phyloP scores from a whole-genome alignment of 2,797 vertebrate genomes.

The Propithecus perrieri region DNA sequence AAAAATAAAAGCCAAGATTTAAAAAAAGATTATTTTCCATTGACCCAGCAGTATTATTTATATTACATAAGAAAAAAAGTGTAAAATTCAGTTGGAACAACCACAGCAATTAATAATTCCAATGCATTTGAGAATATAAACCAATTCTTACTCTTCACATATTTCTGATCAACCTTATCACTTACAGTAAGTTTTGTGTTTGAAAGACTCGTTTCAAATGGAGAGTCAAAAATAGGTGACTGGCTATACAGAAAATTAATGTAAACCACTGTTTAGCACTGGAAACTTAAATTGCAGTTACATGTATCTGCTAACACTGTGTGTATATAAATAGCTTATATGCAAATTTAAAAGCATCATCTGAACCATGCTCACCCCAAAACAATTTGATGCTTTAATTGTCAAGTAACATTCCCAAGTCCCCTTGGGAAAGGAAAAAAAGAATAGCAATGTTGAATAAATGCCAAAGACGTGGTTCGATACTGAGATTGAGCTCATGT shows the following conservation, averaged over 20 bases:
- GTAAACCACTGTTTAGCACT: background rate
- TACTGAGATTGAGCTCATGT: background rate
- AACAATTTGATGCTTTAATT: background rate
- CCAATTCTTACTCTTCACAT: background rate
- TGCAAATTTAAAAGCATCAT: background rate
- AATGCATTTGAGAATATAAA: background rate
- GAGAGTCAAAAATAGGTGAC: background rate
- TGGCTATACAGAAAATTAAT: background rate
- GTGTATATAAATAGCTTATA: background rate
- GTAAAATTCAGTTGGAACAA: background rate
- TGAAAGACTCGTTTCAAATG: slow-evolving; percentile 12
- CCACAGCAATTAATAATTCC: background rate
- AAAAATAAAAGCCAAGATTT: background rate
- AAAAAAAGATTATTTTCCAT: background rate
- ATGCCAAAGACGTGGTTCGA: background rate
- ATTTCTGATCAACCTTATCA: background rate
- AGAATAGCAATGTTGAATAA: background rate
- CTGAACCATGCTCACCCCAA: background rate
- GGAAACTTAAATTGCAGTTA: background rate
- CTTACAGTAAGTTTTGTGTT: slow-evolving; percentile 12
- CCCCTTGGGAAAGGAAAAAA: background rate
- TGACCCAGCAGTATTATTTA: background rate
- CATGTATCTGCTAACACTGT: background rate
- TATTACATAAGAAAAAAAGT: background rate
- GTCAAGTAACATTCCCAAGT: background rate